These are phyloP conservation scores for Drosophila pseudoobscura DNA, from an alignment of 1,140 invertebrate species.

Conservation along the genomic window DNA sequence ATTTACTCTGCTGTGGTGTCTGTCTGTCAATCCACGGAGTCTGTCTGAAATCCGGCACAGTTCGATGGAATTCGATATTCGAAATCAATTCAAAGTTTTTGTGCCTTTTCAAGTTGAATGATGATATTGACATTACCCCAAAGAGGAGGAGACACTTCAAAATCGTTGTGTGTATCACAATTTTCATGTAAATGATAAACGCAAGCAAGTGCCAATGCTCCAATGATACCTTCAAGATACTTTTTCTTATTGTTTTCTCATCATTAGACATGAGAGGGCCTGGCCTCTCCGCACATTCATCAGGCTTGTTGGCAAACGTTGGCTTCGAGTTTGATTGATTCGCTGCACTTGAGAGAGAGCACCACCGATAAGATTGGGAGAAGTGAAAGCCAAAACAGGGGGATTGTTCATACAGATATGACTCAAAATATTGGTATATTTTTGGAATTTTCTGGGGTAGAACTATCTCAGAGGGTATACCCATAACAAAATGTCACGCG, in stretches of 20 bases:
- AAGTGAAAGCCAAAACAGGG: too few relatives aligned
- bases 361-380: constrained; percentile 9
- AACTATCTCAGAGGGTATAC: background rate
- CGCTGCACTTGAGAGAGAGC: constrained; percentile 51
- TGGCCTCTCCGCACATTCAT: constrained; percentile 19
- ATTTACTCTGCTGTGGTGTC: constrained; percentile 59
- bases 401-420: too few relatives aligned
- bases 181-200: constrained; percentile 65
- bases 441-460: too few relatives aligned
- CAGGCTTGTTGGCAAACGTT: constrained; percentile 44
- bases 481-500: too few relatives aligned
- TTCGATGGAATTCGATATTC: constrained; percentile 62
- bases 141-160: constrained; percentile 65
- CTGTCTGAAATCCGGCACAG: constrained; percentile 66
- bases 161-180: constrained; percentile 19
- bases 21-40: constrained; percentile 55
- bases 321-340: constrained; percentile 59
- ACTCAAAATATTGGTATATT: too few relatives aligned
- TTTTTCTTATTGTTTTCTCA: constrained; percentile 52
- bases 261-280: constrained; percentile 29
- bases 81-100: constrained; percentile 22
- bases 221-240: constrained; percentile 39
- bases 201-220: constrained; percentile 71
- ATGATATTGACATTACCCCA: constrained; percentile 76
- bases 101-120: constrained; percentile 46